phyloP scores from a whole-genome alignment of 2,888 invertebrate genomes.

The Sepioteuthis lessoniana region DNA sequence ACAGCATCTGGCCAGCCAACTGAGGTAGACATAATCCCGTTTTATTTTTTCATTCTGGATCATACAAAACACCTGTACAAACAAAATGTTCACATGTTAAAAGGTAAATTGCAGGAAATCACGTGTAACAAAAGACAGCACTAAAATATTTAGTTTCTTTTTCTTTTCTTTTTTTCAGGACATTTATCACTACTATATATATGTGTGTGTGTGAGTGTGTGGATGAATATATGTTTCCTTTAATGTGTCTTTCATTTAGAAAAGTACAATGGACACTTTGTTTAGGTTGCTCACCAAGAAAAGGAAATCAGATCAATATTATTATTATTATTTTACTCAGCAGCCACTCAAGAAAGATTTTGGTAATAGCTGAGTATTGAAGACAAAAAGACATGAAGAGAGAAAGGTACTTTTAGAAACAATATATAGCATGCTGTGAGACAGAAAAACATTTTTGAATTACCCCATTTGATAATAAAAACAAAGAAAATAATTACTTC shows the following conservation, averaged over 20 bases:
- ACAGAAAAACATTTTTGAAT: neutral
- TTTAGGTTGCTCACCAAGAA: neutral
- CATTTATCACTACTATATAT: neutral
- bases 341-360: neutral
- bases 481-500: too few relatives aligned
- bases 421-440: neutral
- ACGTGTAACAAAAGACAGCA: too few relatives aligned
- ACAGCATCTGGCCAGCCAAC: slow-evolving; percentile 89
- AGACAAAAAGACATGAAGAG: neutral
- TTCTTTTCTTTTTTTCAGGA: neutral
- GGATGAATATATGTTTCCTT: neutral
- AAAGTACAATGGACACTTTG: neutral
- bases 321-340: neutral
- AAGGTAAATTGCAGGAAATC: neutral
- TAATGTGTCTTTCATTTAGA: neutral
- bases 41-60: slow-evolving; percentile 89
- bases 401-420: neutral
- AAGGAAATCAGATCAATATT: neutral
- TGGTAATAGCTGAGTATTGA: neutral
- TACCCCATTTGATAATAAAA: too few relatives aligned
- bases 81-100: neutral
- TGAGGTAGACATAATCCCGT: slow-evolving; percentile 88
- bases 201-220: neutral
- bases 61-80: slow-evolving; percentile 81
- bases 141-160: neutral